These are phyloP conservation scores for Zapus hudsonius DNA, from an alignment of 2,113 vertebrate genomes.

Conservation along the genomic window DNA sequence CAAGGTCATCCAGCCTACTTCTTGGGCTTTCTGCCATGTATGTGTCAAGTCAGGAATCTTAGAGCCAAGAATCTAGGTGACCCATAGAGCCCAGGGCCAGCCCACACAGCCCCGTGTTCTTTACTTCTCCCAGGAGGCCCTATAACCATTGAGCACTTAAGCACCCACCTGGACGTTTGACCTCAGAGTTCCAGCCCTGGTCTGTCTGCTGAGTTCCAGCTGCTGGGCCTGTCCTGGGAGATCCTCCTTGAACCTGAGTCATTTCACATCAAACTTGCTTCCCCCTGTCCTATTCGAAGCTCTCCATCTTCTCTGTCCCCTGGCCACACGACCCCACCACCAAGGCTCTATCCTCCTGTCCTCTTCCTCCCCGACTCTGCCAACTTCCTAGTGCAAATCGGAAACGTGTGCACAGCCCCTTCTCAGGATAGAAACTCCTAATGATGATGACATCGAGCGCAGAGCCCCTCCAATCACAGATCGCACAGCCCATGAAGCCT, in stretches of 20 bases:
- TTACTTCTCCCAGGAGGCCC: background rate
- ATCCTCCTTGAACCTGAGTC: background rate
- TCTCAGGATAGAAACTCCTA: background rate
- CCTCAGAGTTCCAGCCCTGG: background rate
- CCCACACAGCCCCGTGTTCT: background rate
- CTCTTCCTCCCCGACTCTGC: background rate
- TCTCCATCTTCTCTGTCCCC: background rate
- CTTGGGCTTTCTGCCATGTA: background rate
- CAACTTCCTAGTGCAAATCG: background rate
- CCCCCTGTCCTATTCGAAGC: accelerated
- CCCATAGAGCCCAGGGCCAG: background rate
- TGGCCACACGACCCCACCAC: background rate
- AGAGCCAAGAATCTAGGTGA: background rate
- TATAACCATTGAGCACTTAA: background rate
- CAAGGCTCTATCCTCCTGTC: background rate
- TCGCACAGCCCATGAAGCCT: accelerated
- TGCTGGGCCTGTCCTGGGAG: background rate
- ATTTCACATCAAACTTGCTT: background rate
- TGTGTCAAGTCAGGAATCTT: background rate
- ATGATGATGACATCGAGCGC: background rate
- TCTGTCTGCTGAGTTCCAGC: background rate
- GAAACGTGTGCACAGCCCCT: background rate
- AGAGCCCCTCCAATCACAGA: background rate
- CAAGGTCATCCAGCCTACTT: background rate
- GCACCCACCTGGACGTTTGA: background rate